Evolutionary conservation across 2,797 vertebrate species (phyloP).

Genomic region (Phoxinus dragarum): DNA sequence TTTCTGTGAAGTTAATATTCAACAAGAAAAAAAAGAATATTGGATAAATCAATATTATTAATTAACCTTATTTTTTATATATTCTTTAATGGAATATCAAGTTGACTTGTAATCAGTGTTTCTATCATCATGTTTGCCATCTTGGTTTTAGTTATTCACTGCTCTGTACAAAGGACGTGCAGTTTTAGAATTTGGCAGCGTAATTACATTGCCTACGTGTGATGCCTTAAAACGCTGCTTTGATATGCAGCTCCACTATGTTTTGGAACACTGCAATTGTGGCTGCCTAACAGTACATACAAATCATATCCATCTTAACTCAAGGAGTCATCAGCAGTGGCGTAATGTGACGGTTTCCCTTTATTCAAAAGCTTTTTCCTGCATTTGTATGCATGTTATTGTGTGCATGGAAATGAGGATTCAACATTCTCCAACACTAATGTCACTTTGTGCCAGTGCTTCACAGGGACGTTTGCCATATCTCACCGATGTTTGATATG

Average conservation of each 20-base stretch:
- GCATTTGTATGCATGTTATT: slow-evolving; percentile 46
- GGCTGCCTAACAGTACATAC: slow-evolving; percentile 10
- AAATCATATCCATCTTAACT: slow-evolving; percentile 21
- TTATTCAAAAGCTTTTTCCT: slow-evolving; percentile 19
- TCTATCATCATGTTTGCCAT: not conserved
- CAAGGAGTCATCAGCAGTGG: slow-evolving; percentile 28
- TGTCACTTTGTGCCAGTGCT: slow-evolving; percentile 54
- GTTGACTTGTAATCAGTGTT: not conserved
- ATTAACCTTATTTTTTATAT: not conserved
- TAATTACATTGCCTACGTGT: not conserved
- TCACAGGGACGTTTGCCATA: slow-evolving; percentile 48
- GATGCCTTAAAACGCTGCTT: slow-evolving; percentile 11
- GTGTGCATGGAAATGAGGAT: slow-evolving; percentile 49
- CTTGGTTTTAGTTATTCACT: not conserved
- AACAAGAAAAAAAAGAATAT: not conserved
- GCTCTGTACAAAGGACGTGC: not conserved
- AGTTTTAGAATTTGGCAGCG: not conserved
- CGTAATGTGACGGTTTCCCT: slow-evolving; percentile 10
- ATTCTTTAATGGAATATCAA: not conserved
- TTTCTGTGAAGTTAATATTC: not conserved
- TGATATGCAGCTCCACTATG: not conserved
- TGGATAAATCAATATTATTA: not conserved
- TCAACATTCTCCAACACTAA: slow-evolving; percentile 38
- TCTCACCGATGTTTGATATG: slow-evolving; percentile 71
- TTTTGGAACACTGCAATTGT: slow-evolving; percentile 4